Base-by-base conservation (phyloP, 1,140 invertebrate genomes). In the Berghia stephanieae region DNA sequence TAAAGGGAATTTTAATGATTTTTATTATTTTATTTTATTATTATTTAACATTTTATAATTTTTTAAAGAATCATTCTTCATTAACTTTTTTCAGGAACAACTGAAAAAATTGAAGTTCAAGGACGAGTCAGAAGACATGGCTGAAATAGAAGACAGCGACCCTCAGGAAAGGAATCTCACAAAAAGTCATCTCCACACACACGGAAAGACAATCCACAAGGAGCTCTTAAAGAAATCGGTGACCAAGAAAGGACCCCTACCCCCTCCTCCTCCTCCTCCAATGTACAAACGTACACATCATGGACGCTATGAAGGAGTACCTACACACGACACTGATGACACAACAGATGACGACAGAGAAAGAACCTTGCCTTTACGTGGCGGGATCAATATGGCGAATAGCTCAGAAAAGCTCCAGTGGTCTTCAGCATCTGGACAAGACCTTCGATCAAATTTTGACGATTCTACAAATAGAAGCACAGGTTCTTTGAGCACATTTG, bases 131-230 rank as follows among this genome's bases (percentile, higher is more conserved):
- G 52, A 74, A 38, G 34, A 52, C 46, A 49, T 46, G 34, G 44
- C 57, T 10, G 77, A 71, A 49, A 63, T 80, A 46, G 80, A 77
- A 36, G 83, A 82, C 18, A 68, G 71, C 72, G 81, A 81, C 52
- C 78, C 79, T 21, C 79, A 81, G 27, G 81, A 84, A 31, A 83
- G 80, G 38, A 74, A 80, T 24, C 79, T 80, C 18, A 79, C 81
- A 16, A 83, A 82, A 52, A 79, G 80, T 49, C 72, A 79, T 3
- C 79, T 78, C 21, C 79, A 84, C 36, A 49, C 80, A 21, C 80
- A 81, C 36, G 57, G 78, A 27, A 84, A 81, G 71, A 82, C 77
- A 24, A 46, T 83, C 2, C 82, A 85, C 60, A 82, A 81, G 71
- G 80, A 85, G 34, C 66, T 82, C 13, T 57, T 80, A 0, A 74